Conservation (phyloP, 2,888 invertebrate species). For the Oasisia sp. region DNA sequence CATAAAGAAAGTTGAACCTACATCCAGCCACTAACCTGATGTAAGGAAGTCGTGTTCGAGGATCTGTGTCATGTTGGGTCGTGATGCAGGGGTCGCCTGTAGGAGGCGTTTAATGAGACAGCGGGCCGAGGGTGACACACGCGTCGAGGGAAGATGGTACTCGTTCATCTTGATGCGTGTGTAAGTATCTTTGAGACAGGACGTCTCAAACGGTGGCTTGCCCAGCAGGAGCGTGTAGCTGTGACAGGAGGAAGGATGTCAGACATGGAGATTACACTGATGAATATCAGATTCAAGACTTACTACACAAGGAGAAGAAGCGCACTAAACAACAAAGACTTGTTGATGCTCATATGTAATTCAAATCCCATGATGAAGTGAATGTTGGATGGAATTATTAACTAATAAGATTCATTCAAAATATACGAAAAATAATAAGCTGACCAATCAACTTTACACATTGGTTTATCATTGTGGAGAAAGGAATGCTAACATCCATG, state of each 20-base stretch:
- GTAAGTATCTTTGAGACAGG: conserved; percentile 94
- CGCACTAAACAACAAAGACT: not conserved
- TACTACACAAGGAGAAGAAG: not conserved
- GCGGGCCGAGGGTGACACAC: conserved; percentile 56
- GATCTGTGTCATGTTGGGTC: conserved; percentile 67
- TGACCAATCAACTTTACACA: too few relatives aligned
- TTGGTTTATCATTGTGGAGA: not conserved
- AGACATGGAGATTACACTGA: not conserved
- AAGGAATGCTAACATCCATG: not conserved
- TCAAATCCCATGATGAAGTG: not conserved
- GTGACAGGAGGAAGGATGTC: conserved; percentile 17
- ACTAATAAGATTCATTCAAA: not conserved
- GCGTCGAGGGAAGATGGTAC: conserved; percentile 75
- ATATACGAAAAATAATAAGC: not conserved
- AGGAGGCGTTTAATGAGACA: conserved; percentile 67
- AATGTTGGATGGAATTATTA: conserved; percentile 13
- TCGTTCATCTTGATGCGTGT: conserved; percentile 93
- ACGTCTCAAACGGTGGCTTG: conserved; percentile 97
- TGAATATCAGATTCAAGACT: not conserved
- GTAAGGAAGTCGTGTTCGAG: conserved; percentile 61
- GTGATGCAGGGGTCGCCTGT: conserved; percentile 65
- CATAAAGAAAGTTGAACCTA: not conserved
- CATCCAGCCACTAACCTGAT: conserved; percentile 46
- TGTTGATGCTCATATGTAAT: not conserved
- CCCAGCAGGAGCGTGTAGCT: conserved; percentile 92